Evolutionary conservation across 1,140 invertebrate species (phyloP).

Genomic region (Gyrodactylus salaris): DNA sequence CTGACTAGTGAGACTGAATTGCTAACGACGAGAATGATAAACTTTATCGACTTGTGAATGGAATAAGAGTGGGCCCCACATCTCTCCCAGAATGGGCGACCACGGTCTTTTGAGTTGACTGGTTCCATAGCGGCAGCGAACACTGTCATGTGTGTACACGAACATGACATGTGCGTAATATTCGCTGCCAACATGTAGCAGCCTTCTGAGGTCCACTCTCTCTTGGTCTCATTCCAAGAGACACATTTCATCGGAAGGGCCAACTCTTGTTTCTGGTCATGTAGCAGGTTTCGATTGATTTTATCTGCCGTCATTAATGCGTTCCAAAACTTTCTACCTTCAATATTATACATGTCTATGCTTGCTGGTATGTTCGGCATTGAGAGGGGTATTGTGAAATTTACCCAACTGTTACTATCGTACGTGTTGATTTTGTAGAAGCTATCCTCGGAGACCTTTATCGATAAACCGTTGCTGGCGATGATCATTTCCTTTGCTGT

Average conservation of each 20-base stretch:
- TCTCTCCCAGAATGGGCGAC: background rate
- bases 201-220: background rate
- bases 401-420: background rate
- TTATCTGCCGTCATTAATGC: background rate
- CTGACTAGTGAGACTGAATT: background rate
- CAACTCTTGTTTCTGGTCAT: background rate
- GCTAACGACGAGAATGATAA: background rate
- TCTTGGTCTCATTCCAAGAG: background rate
- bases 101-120: background rate
- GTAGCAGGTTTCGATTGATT: background rate
- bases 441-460: background rate
- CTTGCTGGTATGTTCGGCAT: background rate
- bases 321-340: background rate
- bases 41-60: background rate
- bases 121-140: background rate
- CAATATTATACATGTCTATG: background rate
- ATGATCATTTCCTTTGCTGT: background rate
- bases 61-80: background rate
- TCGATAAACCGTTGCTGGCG: background rate
- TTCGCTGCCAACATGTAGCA: background rate
- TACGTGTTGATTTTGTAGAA: background rate
- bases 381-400: background rate
- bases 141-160: background rate
- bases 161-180: background rate
- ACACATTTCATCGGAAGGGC: background rate